Conservation (phyloP, 2,888 invertebrate species). For the Scelioninae gen. 1 region DNA sequence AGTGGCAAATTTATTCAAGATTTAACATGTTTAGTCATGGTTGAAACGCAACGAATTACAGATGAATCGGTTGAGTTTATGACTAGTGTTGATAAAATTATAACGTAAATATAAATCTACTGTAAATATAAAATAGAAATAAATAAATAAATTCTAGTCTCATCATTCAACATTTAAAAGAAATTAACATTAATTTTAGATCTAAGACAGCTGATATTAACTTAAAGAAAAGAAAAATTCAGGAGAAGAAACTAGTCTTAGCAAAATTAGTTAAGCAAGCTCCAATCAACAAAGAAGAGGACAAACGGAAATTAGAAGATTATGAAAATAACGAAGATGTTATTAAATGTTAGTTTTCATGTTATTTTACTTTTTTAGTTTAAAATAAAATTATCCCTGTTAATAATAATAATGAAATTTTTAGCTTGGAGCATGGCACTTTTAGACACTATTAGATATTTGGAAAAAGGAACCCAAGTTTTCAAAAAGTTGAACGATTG, state of each 20-base stretch:
- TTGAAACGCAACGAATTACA: neutral
- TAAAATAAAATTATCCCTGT: neutral
- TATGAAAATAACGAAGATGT: slow-evolving; percentile 44
- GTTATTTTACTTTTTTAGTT: neutral
- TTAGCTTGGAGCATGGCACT: slow-evolving; percentile 25
- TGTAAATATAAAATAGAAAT: neutral
- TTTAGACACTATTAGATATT: slow-evolving; percentile 6
- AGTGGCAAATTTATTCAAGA: slow-evolving; percentile 4
- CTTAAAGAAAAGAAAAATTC: neutral
- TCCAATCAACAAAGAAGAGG: slow-evolving; percentile 25
- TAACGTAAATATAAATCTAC: slow-evolving; percentile 17
- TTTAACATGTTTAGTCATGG: neutral
- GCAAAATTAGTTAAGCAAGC: slow-evolving; percentile 8
- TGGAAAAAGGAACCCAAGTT: slow-evolving; percentile 11
- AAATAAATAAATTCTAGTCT: neutral
- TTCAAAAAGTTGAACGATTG: neutral
- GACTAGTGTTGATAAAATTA: slow-evolving; percentile 2
- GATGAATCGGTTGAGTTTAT: neutral
- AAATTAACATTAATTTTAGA: slow-evolving; percentile 18
- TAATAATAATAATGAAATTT: neutral
- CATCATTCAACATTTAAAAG: neutral
- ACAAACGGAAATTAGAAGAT: slow-evolving; percentile 38
- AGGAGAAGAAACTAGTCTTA: slow-evolving; percentile 2
- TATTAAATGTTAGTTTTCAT: slow-evolving; percentile 36
- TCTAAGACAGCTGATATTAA: neutral